These are phyloP conservation scores for Sebastes reedi DNA, from an alignment of 2,797 vertebrate genomes.

Conservation along the genomic window DNA sequence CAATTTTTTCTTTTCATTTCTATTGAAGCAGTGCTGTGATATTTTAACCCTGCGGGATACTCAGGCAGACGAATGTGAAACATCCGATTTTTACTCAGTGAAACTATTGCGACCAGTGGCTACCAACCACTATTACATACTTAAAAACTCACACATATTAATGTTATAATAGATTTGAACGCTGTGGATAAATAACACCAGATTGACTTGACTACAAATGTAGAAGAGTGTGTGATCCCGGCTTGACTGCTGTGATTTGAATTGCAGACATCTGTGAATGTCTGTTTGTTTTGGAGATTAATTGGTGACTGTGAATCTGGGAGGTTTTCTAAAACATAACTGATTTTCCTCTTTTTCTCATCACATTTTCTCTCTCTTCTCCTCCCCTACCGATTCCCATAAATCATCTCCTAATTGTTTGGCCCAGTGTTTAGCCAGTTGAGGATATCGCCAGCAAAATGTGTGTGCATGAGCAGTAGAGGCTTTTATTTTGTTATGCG, in stretches of 20 bases:
- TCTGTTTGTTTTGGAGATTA: neutral
- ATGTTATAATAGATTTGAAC: neutral
- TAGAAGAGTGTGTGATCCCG: neutral
- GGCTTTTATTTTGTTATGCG: neutral
- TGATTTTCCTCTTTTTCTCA: neutral
- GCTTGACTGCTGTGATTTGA: neutral
- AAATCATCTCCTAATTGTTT: conserved; percentile 24
- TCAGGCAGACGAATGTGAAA: too few species aligned
- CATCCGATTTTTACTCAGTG: neutral
- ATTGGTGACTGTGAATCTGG: neutral
- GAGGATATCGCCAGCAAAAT: neutral
- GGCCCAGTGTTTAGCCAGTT: neutral
- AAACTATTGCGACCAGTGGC: neutral
- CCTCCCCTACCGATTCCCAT: neutral
- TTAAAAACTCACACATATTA: neutral
- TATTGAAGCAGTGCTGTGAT: neutral
- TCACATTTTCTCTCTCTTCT: neutral
- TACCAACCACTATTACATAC: neutral
- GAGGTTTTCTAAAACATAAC: neutral
- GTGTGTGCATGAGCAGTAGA: neutral
- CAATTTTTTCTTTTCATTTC: neutral
- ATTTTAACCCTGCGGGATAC: neutral
- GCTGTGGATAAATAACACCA: neutral
- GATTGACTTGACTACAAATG: neutral
- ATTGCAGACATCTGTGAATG: neutral